Conservation (phyloP, 23 tunicate genomes). For the Phallusia fumigata region DNA sequence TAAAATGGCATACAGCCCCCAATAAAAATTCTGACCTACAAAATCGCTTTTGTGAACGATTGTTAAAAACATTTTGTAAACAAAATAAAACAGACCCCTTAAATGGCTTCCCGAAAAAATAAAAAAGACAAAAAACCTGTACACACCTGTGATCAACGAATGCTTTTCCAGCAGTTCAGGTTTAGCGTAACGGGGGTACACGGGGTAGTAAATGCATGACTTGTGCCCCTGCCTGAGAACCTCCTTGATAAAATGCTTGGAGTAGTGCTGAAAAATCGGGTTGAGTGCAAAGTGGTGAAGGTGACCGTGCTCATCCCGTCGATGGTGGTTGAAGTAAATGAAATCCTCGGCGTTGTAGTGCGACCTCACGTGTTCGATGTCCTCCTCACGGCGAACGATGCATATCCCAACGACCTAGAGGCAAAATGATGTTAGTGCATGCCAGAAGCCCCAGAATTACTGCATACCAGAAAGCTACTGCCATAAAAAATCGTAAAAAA, state of each 20-base stretch:
- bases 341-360: conserved; percentile 95
- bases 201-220: conserved; percentile 82
- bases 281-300: conserved; percentile 87
- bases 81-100: too few relatives aligned
- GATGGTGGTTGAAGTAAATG: conserved; percentile 87
- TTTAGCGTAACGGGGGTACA: conserved; percentile 35
- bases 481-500: too few relatives aligned
- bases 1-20: too few relatives aligned
- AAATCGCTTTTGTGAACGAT: too few relatives aligned
- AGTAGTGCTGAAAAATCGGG: conserved; percentile 89
- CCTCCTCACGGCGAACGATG: conserved; percentile 73
- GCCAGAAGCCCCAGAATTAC: too few relatives aligned
- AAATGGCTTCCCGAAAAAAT: too few relatives aligned
- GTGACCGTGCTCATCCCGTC: conserved; percentile 89
- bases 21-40: too few relatives aligned
- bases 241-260: conserved; percentile 89
- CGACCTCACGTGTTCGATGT: conserved; percentile 77
- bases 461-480: too few relatives aligned
- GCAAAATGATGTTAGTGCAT: too few relatives aligned
- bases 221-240: conserved; percentile 78
- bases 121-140: background rate
- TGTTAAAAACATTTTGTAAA: too few relatives aligned
- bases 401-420: conserved; percentile 86
- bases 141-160: conserved; percentile 74
- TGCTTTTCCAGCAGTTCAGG: conserved; percentile 30